Conservation (phyloP, 2,797 vertebrate genomes). For the Sparus aurata region DNA sequence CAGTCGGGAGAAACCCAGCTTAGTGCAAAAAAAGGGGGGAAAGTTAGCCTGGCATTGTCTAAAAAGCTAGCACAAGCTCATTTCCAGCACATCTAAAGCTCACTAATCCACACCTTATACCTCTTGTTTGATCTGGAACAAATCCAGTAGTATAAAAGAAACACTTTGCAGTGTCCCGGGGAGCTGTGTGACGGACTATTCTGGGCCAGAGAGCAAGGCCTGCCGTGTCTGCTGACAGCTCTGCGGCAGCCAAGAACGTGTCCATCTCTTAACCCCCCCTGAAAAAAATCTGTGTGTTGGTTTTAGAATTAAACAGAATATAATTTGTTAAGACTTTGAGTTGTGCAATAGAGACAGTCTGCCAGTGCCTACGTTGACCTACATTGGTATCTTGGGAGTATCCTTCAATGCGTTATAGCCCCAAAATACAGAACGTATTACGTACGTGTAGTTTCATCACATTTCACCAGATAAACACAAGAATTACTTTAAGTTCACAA, state of each 20-base stretch:
- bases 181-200: not conserved
- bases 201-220: not conserved
- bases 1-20: not conserved
- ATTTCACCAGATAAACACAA: too few relatives aligned
- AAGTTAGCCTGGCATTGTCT: not conserved
- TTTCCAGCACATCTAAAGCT: not conserved
- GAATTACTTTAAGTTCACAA: too few relatives aligned
- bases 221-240: not conserved
- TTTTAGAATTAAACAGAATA: not conserved
- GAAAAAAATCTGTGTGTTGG: not conserved
- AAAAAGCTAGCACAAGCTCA: not conserved
- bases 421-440: too few relatives aligned
- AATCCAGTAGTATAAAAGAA: not conserved
- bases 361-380: too few relatives aligned
- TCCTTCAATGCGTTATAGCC: too few relatives aligned
- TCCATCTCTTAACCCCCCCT: not conserved
- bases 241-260: not conserved
- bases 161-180: not conserved
- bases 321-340: too few relatives aligned
- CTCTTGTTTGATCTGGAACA: not conserved
- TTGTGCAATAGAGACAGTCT: too few relatives aligned
- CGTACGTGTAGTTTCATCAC: too few relatives aligned
- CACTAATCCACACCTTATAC: not conserved
- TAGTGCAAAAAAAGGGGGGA: not conserved
- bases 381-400: too few relatives aligned